These are phyloP conservation scores for Gobio occitaniae DNA, from an alignment of 2,797 vertebrate genomes.

Conservation along the genomic window DNA sequence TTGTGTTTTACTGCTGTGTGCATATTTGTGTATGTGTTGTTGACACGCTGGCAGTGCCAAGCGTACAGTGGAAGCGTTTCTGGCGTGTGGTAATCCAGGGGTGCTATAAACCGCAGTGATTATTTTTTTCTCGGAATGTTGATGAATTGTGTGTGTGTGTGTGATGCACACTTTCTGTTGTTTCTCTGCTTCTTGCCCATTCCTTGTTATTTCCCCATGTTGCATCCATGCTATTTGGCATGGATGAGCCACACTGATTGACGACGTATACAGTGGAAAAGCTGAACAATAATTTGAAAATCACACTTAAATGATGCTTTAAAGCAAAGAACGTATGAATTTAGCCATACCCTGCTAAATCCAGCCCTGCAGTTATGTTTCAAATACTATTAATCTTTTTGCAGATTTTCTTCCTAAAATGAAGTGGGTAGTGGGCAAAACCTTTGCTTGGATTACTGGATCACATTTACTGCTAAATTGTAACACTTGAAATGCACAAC, in stretches of 20 bases:
- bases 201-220: background rate
- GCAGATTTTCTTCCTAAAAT: background rate
- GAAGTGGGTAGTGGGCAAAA: background rate
- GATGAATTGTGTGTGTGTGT: slow-evolving; percentile 25
- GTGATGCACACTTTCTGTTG: slow-evolving; percentile 5
- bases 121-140: slow-evolving; percentile 25
- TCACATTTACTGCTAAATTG: background rate
- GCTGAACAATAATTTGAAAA: slow-evolving; percentile 9
- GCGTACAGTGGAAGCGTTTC: slow-evolving; percentile 31
- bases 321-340: background rate
- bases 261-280: background rate
- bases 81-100: slow-evolving; percentile 38
- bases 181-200: background rate
- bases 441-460: background rate
- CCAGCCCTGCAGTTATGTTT: background rate
- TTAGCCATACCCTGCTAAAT: background rate
- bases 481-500: background rate
- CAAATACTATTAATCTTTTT: background rate
- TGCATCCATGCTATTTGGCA: background rate
- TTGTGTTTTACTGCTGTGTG: slow-evolving; percentile 49
- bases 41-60: slow-evolving; percentile 39
- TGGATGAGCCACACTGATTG: background rate
- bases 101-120: slow-evolving; percentile 16
- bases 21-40: slow-evolving; percentile 29
- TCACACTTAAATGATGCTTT: background rate